Conservation (phyloP, 2,888 invertebrate genomes). For the Scaptomyza cyrtandrae region DNA sequence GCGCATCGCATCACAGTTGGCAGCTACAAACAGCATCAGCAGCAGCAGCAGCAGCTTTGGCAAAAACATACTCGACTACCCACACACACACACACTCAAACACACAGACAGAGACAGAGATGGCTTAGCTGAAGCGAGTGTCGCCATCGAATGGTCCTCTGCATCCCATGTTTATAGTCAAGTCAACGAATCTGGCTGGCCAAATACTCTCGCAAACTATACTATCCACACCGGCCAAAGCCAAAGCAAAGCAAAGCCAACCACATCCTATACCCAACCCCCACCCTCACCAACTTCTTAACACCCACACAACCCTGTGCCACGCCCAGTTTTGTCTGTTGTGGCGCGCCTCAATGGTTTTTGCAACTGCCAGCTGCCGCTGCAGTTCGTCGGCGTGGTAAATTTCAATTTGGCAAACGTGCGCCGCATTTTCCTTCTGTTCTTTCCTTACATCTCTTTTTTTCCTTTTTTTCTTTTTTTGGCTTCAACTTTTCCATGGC, state of each 20-base stretch:
- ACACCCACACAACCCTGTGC: background rate
- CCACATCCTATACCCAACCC: background rate
- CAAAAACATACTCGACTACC: slow-evolving; percentile 17
- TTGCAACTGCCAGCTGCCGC: slow-evolving; percentile 21
- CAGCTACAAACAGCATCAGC: slow-evolving; percentile 9
- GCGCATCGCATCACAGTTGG: slow-evolving; percentile 23
- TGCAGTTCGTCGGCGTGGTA: slow-evolving; percentile 52
- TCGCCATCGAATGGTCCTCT: slow-evolving; percentile 43
- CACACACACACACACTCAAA: slow-evolving; percentile 5
- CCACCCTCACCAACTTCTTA: no score
- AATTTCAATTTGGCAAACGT: slow-evolving; percentile 69
- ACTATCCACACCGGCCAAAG: background rate
- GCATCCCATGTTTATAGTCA: slow-evolving; percentile 62
- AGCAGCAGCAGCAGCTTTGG: slow-evolving; percentile 3
- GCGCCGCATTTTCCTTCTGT: slow-evolving; percentile 46
- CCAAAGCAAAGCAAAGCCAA: slow-evolving; percentile 19
- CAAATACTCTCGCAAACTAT: slow-evolving; percentile 26
- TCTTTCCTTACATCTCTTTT: background rate
- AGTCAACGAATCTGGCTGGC: slow-evolving; percentile 45
- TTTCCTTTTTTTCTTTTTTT: slow-evolving; percentile 5
- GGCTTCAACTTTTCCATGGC: slow-evolving; percentile 20
- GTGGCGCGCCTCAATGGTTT: slow-evolving; percentile 45
- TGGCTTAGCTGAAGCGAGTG: slow-evolving; percentile 34
- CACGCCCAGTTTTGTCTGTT: slow-evolving; percentile 44
- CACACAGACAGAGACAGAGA: background rate